These are phyloP conservation scores for Proisotoma minuta DNA, from an alignment of 2,888 invertebrate genomes.

Conservation along the genomic window DNA sequence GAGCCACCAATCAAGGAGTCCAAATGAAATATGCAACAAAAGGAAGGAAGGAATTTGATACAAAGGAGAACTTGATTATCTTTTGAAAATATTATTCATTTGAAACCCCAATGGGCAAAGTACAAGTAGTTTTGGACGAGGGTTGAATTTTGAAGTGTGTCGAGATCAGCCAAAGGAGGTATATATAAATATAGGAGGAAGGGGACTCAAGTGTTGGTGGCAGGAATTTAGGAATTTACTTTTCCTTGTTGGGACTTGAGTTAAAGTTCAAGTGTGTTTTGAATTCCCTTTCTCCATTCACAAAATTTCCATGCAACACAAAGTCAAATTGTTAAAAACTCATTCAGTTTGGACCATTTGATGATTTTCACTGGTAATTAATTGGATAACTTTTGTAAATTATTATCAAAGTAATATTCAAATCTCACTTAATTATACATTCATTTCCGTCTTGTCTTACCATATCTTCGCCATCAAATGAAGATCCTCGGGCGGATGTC, in stretches of 20 bases:
- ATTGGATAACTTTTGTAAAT: too few relatives aligned
- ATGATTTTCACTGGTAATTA: too few relatives aligned
- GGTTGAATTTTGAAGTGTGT: neutral
- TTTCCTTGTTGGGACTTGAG: neutral
- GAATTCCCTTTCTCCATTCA: neutral
- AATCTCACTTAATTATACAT: neutral
- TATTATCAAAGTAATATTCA: neutral
- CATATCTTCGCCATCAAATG: slow-evolving; percentile 46
- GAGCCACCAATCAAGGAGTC: too few relatives aligned
- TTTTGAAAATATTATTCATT: slow-evolving; percentile 14
- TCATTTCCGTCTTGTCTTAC: slow-evolving; percentile 21
- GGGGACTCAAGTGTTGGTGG: slow-evolving; percentile 7
- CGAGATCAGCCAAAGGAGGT: too few relatives aligned
- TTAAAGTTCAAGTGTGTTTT: neutral
- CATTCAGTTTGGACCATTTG: too few relatives aligned
- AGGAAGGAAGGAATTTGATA: neutral
- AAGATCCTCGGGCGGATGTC: slow-evolving; percentile 51
- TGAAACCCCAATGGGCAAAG: neutral
- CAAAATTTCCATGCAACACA: neutral
- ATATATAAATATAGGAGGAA: too few relatives aligned
- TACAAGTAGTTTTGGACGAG: neutral
- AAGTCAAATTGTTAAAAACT: neutral
- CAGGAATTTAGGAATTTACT: neutral
- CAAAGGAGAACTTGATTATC: slow-evolving; percentile 11
- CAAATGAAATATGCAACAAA: too few relatives aligned